Conservation (phyloP, 2,113 vertebrate genomes). For the Rhombomys opimus region DNA sequence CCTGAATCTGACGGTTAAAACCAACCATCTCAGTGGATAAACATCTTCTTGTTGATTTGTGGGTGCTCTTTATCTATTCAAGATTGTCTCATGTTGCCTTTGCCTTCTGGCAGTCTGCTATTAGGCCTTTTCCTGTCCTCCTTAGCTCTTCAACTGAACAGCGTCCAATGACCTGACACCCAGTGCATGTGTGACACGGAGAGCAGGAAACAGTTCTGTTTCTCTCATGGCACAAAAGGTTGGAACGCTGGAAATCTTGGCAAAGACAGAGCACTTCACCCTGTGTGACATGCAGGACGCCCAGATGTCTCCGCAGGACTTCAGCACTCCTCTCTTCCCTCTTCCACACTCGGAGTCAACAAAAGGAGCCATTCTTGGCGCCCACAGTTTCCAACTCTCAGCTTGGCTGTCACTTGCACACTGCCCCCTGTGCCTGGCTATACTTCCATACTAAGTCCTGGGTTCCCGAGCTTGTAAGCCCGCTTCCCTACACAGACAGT, state of each 20-base stretch:
- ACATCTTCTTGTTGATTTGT: not conserved
- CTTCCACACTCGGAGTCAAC: accelerated
- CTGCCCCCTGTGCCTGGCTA: no score
- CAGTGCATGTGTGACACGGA: not conserved
- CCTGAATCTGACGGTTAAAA: not conserved
- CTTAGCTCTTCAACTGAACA: not conserved
- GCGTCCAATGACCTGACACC: not conserved
- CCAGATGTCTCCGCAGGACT: accelerated
- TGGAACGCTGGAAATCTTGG: not conserved
- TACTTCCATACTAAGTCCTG: accelerated
- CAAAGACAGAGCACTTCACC: accelerated
- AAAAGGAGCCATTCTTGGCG: accelerated
- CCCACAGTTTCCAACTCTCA: not conserved
- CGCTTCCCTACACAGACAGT: not conserved
- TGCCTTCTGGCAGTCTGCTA: not conserved
- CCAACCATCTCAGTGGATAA: not conserved
- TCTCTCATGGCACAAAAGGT: not conserved
- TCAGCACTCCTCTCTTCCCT: accelerated
- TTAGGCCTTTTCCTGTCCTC: not conserved
- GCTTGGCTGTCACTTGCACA: accelerated
- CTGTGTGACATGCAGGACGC: accelerated
- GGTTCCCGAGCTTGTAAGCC: accelerated
- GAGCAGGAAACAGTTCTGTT: accelerated
- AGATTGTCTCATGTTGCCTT: accelerated
- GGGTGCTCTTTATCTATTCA: not conserved